Evolutionary conservation across 2,113 vertebrate species (phyloP).

Genomic region (Gila orcuttii): DNA sequence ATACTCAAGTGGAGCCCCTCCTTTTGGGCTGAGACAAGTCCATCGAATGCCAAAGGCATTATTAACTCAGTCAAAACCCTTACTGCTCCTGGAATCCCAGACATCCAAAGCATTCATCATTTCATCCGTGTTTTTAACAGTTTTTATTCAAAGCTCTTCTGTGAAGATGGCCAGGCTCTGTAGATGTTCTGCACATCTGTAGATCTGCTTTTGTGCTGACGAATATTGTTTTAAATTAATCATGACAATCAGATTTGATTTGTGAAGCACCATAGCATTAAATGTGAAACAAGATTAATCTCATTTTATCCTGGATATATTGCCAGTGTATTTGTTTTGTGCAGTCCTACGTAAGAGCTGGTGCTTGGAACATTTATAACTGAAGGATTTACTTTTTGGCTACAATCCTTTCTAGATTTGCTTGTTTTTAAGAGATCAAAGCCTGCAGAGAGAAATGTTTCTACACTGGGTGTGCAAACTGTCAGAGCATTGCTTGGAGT

Average conservation of each 20-base stretch:
- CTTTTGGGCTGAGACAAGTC: slow-evolving; percentile 13
- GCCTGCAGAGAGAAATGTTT: background rate
- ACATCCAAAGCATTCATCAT: slow-evolving; percentile 74
- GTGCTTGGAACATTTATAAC: background rate
- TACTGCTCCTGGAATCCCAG: slow-evolving; percentile 74
- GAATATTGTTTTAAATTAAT: slow-evolving; percentile 9
- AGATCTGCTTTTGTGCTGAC: background rate
- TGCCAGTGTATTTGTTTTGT: background rate
- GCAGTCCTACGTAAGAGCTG: background rate
- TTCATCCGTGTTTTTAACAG: slow-evolving; percentile 38
- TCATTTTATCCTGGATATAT: background rate
- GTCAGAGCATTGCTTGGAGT: background rate
- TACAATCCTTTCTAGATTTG: background rate
- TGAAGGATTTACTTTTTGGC: background rate
- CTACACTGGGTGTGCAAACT: background rate
- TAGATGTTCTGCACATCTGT: slow-evolving; percentile 18
- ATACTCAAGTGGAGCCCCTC: background rate
- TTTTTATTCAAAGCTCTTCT: slow-evolving; percentile 33
- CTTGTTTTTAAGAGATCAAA: background rate
- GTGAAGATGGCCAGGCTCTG: background rate
- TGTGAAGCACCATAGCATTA: background rate
- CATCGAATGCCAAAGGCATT: slow-evolving; percentile 4
- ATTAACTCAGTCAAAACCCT: slow-evolving; percentile 47
- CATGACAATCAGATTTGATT: slow-evolving; percentile 6
- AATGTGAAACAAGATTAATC: background rate